These are phyloP conservation scores for Ennomos quercinarius DNA, from an alignment of 2,888 invertebrate genomes.

Conservation along the genomic window DNA sequence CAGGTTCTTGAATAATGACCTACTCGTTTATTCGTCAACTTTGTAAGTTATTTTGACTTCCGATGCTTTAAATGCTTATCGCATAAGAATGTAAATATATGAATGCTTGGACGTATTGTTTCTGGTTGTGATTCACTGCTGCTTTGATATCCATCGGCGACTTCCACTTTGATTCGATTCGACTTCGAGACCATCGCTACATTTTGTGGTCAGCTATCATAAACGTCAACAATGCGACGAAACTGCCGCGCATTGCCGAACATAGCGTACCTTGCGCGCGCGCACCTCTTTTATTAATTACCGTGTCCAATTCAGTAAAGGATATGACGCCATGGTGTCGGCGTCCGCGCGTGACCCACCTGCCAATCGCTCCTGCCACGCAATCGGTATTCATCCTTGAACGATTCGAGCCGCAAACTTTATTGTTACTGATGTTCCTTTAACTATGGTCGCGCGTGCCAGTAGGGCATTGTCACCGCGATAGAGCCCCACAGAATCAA, in stretches of 20 bases:
- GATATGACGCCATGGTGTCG: constrained; percentile 81
- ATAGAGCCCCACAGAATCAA: constrained; percentile 32
- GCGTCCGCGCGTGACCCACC: constrained; percentile 75
- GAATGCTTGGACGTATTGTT: constrained; percentile 33
- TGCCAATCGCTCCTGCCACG: constrained; percentile 72
- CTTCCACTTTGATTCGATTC: constrained; percentile 30
- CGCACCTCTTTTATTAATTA: constrained; percentile 83
- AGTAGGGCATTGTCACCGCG: constrained; percentile 38
- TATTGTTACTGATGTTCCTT: constrained; percentile 52
- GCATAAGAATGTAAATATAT: constrained; percentile 26
- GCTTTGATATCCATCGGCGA: constrained; percentile 29
- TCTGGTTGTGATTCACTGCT: constrained; percentile 39
- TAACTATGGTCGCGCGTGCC: constrained; percentile 49
- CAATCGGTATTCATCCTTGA: constrained; percentile 79
- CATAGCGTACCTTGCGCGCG: constrained; percentile 72
- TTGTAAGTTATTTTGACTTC: constrained; percentile 20
- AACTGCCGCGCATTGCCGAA: constrained; percentile 69
- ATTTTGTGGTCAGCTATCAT: constrained; percentile 30
- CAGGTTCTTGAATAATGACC: constrained; percentile 9
- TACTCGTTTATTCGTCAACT: constrained; percentile 14
- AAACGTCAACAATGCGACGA: constrained; percentile 69
- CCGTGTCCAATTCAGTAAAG: constrained; percentile 77
- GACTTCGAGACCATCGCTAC: constrained; percentile 23
- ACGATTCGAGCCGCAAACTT: constrained; percentile 61
- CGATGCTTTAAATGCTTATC: constrained; percentile 30